phyloP scores from a whole-genome alignment of 2,113 vertebrate genomes.

The Megatriorchis doriae region DNA sequence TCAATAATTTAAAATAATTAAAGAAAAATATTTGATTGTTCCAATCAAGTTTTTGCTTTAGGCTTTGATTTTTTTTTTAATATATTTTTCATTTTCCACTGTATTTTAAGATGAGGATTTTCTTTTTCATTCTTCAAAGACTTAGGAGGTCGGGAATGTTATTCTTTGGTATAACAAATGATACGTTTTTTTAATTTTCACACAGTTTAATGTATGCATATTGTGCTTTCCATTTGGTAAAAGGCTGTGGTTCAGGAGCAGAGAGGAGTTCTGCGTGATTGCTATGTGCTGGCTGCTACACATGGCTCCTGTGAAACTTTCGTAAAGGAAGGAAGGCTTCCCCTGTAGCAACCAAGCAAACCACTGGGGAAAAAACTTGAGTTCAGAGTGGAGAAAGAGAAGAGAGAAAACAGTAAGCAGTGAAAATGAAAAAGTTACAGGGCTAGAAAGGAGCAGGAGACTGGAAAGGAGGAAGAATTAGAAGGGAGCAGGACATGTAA shows the following conservation, averaged over 20 bases:
- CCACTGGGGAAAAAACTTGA: not conserved
- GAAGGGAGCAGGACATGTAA: not conserved
- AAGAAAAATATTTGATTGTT: not conserved
- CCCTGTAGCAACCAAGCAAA: not conserved
- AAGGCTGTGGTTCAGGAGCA: not conserved
- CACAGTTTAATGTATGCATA: not conserved
- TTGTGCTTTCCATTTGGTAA: not conserved
- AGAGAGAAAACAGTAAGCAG: not conserved
- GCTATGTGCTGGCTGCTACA: not conserved
- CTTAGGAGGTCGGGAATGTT: not conserved
- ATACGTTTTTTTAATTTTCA: not conserved
- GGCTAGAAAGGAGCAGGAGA: not conserved
- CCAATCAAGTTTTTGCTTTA: not conserved
- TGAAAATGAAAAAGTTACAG: not conserved
- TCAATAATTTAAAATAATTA: not conserved
- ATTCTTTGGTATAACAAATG: not conserved
- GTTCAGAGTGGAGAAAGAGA: not conserved
- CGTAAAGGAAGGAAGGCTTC: not conserved
- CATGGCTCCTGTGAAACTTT: not conserved
- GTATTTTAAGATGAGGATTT: not conserved
- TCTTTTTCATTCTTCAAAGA: not conserved
- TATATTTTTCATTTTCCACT: not conserved
- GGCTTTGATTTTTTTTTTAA: not conserved
- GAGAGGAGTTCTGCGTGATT: not conserved
- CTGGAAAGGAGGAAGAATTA: not conserved